Evolutionary conservation across 2,888 invertebrate species (phyloP), one percentile per base, ranked within the genome.

Genomic region (Cabera pusaria): DNA sequence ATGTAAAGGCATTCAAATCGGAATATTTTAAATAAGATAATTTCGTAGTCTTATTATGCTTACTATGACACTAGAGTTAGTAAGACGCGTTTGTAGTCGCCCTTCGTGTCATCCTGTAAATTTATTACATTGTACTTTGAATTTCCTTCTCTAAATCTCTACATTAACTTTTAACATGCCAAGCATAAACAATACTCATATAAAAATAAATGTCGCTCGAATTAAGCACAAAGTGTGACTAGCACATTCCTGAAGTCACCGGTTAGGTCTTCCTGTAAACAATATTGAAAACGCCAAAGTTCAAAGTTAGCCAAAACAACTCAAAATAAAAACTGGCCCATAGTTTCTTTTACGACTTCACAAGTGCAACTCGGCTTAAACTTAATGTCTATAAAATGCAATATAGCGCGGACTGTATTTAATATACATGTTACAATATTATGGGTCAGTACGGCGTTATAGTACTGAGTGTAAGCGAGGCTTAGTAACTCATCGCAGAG

Each of bases 171-270:
- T n/a, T 49, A 59, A 59, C 77, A 79, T 73, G 76, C 78, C 56
- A 68, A 72, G 68, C 67, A 64, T 52, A 67, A 63, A 62, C 19
- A 24, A 29, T 66, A 66, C 59, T 64, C 49, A 64, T 64, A 70
- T 72, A 72, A 65, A 71, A 60, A 67, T 50, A 56, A 54, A 73
- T 72, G 74, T 77, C 73, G 80, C 79, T 14, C 77, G 82, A 76
- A 73, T 74, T 88, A 90, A 72, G 79, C 84, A 68, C 89, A 77
- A 63, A 92, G 81, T 64, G 90, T 88, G 64, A 92, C 89, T 81
- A 94, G 90, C 63, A 92, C 90, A 77, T 91, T 86, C 81, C 87
- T 89, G 89, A 92, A 93, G 86, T 94, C 93, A 64, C 93, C 93
- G 52, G 89, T 90, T 62, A 92, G 84, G 81, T 93, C 93, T 59